Evolutionary conservation across 2,888 invertebrate genomes (phyloP).

Genomic region (Eulithis testata): DNA sequence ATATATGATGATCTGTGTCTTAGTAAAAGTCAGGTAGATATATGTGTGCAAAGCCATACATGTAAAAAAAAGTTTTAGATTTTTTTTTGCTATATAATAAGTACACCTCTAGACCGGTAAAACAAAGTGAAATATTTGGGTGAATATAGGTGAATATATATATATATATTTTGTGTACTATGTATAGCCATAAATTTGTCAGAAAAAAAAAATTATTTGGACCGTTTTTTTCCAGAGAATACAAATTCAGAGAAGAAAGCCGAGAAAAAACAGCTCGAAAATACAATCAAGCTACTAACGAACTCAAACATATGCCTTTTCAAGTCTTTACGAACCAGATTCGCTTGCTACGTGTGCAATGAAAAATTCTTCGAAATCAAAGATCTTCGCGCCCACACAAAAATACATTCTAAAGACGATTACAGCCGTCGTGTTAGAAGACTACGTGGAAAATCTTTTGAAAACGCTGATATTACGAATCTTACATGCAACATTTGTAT

Average conservation of each 20-base stretch:
- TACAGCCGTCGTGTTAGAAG: slow-evolving; percentile 46
- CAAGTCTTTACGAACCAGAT: slow-evolving; percentile 57
- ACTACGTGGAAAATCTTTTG: slow-evolving; percentile 47
- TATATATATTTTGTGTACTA: too few species aligned
- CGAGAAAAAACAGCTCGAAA: slow-evolving; percentile 23
- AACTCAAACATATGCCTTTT: slow-evolving; percentile 66
- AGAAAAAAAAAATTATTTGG: too few species aligned
- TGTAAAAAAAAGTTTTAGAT: too few species aligned
- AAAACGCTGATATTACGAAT: slow-evolving; percentile 59
- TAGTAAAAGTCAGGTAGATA: too few species aligned
- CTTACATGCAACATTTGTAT: slow-evolving; percentile 57
- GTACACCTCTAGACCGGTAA: too few species aligned
- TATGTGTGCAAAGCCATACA: too few species aligned
- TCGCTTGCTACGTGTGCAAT: slow-evolving; percentile 57
- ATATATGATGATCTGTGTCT: too few species aligned
- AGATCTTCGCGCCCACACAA: slow-evolving; percentile 51
- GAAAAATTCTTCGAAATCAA: slow-evolving; percentile 50
- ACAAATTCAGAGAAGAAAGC: neutral
- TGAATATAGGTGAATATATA: too few species aligned
- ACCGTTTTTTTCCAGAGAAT: slow-evolving; percentile 2
- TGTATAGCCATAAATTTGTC: too few species aligned
- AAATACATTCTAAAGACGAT: slow-evolving; percentile 45
- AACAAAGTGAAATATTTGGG: too few species aligned
- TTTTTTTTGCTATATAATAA: too few species aligned
- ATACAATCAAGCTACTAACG: slow-evolving; percentile 57